Percentiles rank a stretch among this genome's conserved stretches.
Evolutionary conservation across 2,113 vertebrate species (phyloP).

Genomic region (Aleadryas rufinucha): DNA sequence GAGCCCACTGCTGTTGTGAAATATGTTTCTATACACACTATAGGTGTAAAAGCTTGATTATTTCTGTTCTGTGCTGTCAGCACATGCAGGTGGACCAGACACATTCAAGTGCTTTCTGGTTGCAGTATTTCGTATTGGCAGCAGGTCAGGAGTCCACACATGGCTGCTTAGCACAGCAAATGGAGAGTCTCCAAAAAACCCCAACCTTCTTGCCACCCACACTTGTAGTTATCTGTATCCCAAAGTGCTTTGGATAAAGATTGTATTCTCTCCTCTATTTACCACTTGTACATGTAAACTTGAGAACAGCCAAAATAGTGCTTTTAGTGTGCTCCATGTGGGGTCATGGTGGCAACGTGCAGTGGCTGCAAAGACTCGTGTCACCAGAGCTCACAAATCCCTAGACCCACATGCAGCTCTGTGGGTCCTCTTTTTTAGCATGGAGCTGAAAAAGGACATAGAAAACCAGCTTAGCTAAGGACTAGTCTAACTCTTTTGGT

Average conservation of each 20-base stretch:
- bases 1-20: neutral
- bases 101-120: neutral
- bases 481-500: neutral
- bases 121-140: rapidly evolving
- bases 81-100: neutral
- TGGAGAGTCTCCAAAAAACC: neutral
- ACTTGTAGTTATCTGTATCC: neutral
- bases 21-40: neutral
- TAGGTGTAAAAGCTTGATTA: neutral
- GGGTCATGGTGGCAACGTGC: rapidly evolving
- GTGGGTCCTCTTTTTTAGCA: neutral
- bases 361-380: neutral
- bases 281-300: rapidly evolving
- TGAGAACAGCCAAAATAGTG: neutral
- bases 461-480: neutral
- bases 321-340: neutral
- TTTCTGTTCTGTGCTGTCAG: neutral
- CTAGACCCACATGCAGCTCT: neutral
- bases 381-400: neutral
- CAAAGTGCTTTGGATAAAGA: neutral
- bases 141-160: neutral
- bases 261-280: neutral
- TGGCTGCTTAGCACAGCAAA: neutral
- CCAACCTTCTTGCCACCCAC: neutral
- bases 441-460: neutral